phyloP scores from a whole-genome alignment of 64 coral and sea anemone genomes.

The Astreopora myriophthalma region DNA sequence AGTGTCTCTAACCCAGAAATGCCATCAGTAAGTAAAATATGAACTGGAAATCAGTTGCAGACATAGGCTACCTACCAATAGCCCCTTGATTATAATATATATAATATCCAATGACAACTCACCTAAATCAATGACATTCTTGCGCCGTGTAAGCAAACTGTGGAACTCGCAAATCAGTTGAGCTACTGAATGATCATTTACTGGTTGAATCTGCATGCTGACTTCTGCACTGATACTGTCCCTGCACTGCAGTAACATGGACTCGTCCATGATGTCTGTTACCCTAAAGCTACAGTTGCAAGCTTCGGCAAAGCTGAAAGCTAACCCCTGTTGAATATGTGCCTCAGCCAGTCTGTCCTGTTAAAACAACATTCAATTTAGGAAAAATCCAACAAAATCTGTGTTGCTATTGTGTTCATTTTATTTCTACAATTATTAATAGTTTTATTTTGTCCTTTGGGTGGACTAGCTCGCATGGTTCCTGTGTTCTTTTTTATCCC shows the following conservation, averaged over 20 bases:
- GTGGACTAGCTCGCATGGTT: no score
- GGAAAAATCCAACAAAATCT: no score
- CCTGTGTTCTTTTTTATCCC: no score
- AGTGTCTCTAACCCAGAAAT: no score
- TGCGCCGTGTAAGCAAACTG: constrained; percentile 39
- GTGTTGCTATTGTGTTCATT: no score
- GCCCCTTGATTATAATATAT: not conserved
- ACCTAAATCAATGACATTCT: constrained; percentile 92
- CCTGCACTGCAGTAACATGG: constrained; percentile 62
- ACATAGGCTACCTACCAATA: no score
- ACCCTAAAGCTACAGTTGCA: constrained; percentile 66
- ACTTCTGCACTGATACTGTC: constrained; percentile 84
- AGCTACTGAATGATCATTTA: constrained; percentile 18
- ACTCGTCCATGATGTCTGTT: constrained; percentile 41
- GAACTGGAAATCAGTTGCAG: no score
- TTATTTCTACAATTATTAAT: no score
- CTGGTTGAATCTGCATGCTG: constrained; percentile 65
- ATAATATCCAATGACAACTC: not conserved
- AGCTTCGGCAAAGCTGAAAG: constrained; percentile 39
- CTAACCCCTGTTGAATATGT: not conserved
- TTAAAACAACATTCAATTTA: not conserved
- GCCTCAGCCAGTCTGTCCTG: not conserved
- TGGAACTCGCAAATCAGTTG: constrained; percentile 81
- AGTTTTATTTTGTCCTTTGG: no score
- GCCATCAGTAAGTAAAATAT: no score